Evolutionary conservation across 2,888 invertebrate species (phyloP), one percentile per base, ranked within the genome.

Genomic region (Chironomus riparius): DNA sequence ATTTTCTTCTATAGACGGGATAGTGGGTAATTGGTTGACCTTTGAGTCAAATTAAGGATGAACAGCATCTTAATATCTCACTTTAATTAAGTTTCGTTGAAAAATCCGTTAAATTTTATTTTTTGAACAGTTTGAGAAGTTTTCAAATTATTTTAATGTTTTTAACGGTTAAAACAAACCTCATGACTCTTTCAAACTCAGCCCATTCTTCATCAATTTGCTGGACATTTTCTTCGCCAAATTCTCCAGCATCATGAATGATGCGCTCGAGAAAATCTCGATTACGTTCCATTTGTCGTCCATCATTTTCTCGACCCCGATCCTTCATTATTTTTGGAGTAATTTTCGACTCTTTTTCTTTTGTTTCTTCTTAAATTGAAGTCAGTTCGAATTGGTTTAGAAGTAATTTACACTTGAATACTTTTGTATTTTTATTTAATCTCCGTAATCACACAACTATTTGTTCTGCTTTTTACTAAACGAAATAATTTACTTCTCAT

Each of bases 181-280:
- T 79, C 56, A 79, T 77, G 78, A 83, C 82, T 78, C 81, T 82
- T 79, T 83, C 84, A 77, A 83, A 83, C 78, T 83, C 84, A 3
- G 83, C 83, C 83, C 83, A 83, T 78, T 84, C 84, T 50, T 83
- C 83, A 78, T 83, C 83, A 76, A 84, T 81, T 78, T 81, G 77
- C 77, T 83, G 83, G 70, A 83, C 83, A 79, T 84, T 83, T 78
- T 83, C 84, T 78, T 83, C 84, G 74, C 83, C 83, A 79, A 83
- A 82, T 77, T 84, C 84, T 4, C 74, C 74, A 79, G 82, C 84
- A 79, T 83, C 83, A 78, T 83, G 83, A 77, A 82, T 82, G 68
- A 82, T 81, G 24, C 81, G 79, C 78, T 81, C 82, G 77, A 79
- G 78, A 70, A 79, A 78, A 47, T 79, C 78, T 47, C 50, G 13